Conservation (phyloP, 2,113 vertebrate genomes). For the Myiozetetes cayanensis region DNA sequence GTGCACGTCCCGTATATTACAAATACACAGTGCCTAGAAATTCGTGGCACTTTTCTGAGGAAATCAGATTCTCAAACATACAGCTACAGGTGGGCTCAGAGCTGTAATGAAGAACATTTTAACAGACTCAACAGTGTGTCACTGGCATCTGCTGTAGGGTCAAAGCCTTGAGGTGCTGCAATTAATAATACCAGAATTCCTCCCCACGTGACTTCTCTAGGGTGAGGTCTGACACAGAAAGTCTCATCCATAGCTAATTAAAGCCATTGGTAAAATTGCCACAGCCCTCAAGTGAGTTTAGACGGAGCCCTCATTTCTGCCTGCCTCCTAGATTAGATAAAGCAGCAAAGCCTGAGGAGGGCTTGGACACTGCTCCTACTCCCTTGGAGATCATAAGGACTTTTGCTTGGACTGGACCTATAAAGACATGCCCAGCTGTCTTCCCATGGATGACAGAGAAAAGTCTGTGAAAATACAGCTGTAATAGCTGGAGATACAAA, state of each 20-base stretch:
- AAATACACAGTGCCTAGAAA: not conserved
- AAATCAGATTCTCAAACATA: not conserved
- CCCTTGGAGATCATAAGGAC: not conserved
- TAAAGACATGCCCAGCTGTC: not conserved
- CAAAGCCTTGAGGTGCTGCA: not conserved
- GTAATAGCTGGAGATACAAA: not conserved
- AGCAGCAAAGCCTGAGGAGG: not conserved
- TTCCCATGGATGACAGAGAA: not conserved
- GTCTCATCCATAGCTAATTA: not conserved
- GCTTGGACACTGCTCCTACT: not conserved
- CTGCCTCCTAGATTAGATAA: not conserved
- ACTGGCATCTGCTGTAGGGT: not conserved
- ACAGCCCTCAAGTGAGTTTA: not conserved
- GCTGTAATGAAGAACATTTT: not conserved
- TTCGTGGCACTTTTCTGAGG: not conserved
- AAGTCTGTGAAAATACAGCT: conserved; percentile 4
- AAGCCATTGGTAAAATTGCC: not conserved
- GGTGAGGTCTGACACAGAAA: not conserved
- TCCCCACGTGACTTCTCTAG: not conserved
- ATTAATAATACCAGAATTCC: not conserved
- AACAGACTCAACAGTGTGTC: not conserved
- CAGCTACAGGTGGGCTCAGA: not conserved
- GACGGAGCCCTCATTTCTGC: not conserved
- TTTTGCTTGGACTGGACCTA: not conserved
- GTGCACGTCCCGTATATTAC: not conserved